These are phyloP conservation scores for Oxycera nigricornis DNA, from an alignment of 2,888 invertebrate genomes.

Conservation along the genomic window DNA sequence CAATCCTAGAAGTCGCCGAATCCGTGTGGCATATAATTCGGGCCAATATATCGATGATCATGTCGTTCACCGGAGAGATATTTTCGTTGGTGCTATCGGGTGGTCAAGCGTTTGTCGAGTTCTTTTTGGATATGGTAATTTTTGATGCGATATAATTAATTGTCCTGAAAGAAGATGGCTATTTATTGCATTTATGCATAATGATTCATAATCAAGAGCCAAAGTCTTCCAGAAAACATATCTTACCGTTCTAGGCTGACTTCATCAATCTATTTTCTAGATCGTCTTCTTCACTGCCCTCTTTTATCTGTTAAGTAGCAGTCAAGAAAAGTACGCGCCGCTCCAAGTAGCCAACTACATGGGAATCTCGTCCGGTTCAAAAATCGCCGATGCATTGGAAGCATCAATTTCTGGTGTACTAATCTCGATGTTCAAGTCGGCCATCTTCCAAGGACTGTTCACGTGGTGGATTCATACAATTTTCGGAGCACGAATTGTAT, in stretches of 20 bases:
- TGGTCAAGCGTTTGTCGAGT: slow-evolving; percentile 88
- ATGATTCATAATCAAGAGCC: no score
- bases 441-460: slow-evolving; percentile 96
- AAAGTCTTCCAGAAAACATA: no score
- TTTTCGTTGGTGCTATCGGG: slow-evolving; percentile 87
- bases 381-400: slow-evolving; percentile 83
- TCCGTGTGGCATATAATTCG: slow-evolving; percentile 90
- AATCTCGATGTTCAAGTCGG: slow-evolving; percentile 95
- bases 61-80: slow-evolving; percentile 85
- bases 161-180: not conserved
- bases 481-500: slow-evolving; percentile 93
- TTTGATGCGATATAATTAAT: no score
- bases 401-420: slow-evolving; percentile 94
- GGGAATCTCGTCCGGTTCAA: slow-evolving; percentile 78
- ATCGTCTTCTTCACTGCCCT: slow-evolving; percentile 96
- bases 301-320: slow-evolving; percentile 92
- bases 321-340: slow-evolving; percentile 88
- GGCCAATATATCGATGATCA: slow-evolving; percentile 86
- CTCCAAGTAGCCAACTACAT: slow-evolving; percentile 85
- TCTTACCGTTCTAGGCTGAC: no score
- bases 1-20: slow-evolving; percentile 83
- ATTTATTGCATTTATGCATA: no score
- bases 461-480: slow-evolving; percentile 97
- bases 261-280: no score
- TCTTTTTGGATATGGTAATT: slow-evolving; percentile 80